phyloP scores from a whole-genome alignment of 1,140 invertebrate genomes.

The Achatina immaculata region DNA sequence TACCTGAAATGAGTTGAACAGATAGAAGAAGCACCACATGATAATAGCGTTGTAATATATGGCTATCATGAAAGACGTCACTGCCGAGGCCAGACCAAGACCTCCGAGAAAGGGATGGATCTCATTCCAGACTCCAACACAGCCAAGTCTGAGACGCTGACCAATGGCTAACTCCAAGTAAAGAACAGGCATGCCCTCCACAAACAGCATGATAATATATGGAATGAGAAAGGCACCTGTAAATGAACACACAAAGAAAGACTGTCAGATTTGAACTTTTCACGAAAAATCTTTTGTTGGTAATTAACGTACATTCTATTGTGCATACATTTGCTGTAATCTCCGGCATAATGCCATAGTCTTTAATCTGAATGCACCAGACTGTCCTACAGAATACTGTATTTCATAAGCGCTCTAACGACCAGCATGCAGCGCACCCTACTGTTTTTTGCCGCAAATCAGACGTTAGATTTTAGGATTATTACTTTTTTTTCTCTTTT shows the following conservation, averaged over 20 bases:
- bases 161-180: slow-evolving; percentile 64
- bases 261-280: too few relatives aligned
- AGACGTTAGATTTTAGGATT: too few relatives aligned
- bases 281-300: too few relatives aligned
- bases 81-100: slow-evolving; percentile 94
- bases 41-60: slow-evolving; percentile 99
- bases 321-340: too few relatives aligned
- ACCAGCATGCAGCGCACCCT: too few relatives aligned
- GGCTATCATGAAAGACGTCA: slow-evolving; percentile 96
- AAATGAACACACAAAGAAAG: slow-evolving; percentile 30
- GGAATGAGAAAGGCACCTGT: slow-evolving; percentile 66
- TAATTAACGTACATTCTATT: too few relatives aligned
- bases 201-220: slow-evolving; percentile 64
- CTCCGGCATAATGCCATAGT: too few relatives aligned
- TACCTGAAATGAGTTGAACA: slow-evolving; percentile 73
- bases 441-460: too few relatives aligned
- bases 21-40: slow-evolving; percentile 95
- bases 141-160: slow-evolving; percentile 57
- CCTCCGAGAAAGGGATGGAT: slow-evolving; percentile 73
- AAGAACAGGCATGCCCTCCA: slow-evolving; percentile 63
- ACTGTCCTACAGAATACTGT: too few relatives aligned
- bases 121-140: slow-evolving; percentile 58
- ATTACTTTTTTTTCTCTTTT: too few relatives aligned
- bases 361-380: too few relatives aligned
- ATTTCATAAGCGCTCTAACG: too few relatives aligned